A percentile compares a stretch with the other conserved stretches of the same genome.
Evolutionary conservation across 1,140 invertebrate species (phyloP).

Genomic region (Ostrea denselamellosa): DNA sequence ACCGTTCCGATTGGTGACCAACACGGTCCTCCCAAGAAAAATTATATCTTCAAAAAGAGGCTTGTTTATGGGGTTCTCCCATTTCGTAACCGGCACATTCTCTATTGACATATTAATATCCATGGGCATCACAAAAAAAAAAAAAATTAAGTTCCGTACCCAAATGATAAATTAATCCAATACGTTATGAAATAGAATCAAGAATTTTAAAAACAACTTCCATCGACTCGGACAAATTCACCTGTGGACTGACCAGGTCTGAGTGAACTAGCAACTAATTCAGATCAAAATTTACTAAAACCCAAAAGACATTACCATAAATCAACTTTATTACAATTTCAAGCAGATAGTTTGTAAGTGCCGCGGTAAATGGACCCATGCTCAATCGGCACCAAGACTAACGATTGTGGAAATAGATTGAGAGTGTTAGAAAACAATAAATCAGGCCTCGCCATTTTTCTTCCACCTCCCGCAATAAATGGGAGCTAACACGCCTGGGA

Average conservation of each 20-base stretch:
- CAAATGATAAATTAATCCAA: neutral
- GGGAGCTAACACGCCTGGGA: neutral
- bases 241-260: neutral
- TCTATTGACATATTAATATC: neutral
- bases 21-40: neutral
- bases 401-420: constrained; percentile 13
- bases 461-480: neutral
- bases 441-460: neutral
- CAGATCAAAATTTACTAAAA: neutral
- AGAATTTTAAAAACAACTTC: neutral
- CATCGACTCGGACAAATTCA: neutral
- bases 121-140: neutral
- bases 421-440: constrained; percentile 20
- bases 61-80: neutral
- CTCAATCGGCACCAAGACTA: neutral
- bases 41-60: neutral
- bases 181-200: neutral
- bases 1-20: neutral
- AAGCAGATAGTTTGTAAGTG: constrained; percentile 13
- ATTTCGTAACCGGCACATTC: neutral
- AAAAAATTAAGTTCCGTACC: neutral
- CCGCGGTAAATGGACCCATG: neutral
- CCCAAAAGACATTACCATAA: constrained; percentile 19
- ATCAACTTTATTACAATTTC: constrained; percentile 34
- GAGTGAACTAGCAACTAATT: neutral